Evolutionary conservation across 2,888 invertebrate genomes (phyloP).

Genomic region (Pollenia labialis): DNA sequence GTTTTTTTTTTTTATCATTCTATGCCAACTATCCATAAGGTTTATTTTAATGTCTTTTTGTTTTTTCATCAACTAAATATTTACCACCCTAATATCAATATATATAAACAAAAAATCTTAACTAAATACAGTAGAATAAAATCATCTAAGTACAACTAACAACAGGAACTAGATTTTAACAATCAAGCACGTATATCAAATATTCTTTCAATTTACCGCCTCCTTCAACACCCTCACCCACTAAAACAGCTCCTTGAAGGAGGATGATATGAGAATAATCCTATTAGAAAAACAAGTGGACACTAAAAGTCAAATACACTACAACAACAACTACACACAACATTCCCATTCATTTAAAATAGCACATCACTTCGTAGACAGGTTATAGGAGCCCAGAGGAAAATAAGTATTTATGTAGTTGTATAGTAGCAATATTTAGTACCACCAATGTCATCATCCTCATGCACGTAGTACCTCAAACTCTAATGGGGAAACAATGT

Average conservation of each 20-base stretch:
- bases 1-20: too few relatives aligned
- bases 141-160: constrained; percentile 7
- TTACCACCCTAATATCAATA: constrained; percentile 22
- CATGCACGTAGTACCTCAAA: constrained; percentile 38
- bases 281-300: constrained; percentile 71
- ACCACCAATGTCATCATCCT: constrained; percentile 49
- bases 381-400: background rate
- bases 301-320: constrained; percentile 73
- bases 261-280: constrained; percentile 42
- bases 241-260: constrained; percentile 32
- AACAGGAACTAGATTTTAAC: constrained; percentile 62
- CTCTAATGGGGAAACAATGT: constrained; percentile 52
- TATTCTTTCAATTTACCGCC: constrained; percentile 61
- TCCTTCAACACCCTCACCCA: background rate
- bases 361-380: constrained; percentile 31
- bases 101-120: constrained; percentile 19
- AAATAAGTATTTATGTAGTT: background rate
- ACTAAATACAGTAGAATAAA: constrained; percentile 40
- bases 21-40: too few relatives aligned
- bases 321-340: constrained; percentile 13
- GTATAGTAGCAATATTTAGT: constrained; percentile 19
- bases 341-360: constrained; percentile 27
- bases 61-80: background rate
- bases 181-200: constrained; percentile 69
- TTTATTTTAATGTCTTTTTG: background rate